A percentile compares a stretch with the other conserved stretches of the same genome.
Evolutionary conservation across 2,797 vertebrate species (phyloP).

Genomic region (Premnoplex brunnescens): DNA sequence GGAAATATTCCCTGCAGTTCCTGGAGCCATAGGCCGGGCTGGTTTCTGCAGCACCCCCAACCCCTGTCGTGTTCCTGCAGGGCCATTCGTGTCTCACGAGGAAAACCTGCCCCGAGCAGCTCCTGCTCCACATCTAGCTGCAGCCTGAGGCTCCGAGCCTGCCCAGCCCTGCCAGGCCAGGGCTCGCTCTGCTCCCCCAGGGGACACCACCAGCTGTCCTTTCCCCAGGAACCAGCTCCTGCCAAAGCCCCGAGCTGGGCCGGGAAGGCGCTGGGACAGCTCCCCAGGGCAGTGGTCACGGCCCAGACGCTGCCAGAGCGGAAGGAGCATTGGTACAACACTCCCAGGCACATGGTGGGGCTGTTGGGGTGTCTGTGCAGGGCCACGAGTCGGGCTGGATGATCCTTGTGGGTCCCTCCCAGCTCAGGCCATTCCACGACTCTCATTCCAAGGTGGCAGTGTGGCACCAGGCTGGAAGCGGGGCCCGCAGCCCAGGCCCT

Average conservation of each 20-base stretch:
- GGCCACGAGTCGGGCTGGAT: neutral
- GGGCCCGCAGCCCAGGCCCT: too few species aligned
- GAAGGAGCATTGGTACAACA: neutral
- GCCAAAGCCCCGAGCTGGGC: neutral
- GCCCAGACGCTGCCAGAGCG: neutral
- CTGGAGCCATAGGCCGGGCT: neutral
- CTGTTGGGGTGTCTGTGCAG: neutral
- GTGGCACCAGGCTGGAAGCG: neutral
- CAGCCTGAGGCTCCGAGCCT: neutral
- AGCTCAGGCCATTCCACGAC: neutral
- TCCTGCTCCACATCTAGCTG: fast-evolving
- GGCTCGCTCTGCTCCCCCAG: neutral
- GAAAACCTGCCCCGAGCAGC: neutral
- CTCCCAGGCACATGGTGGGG: too few species aligned
- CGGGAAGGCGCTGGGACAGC: neutral
- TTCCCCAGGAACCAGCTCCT: neutral
- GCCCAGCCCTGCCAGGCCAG: neutral
- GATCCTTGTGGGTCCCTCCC: neutral
- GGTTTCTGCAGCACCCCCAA: neutral
- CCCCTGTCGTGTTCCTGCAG: neutral
- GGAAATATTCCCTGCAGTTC: neutral
- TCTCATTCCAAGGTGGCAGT: neutral
- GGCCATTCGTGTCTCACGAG: neutral
- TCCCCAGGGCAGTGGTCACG: neutral
- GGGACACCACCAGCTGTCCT: neutral